phyloP scores from a whole-genome alignment of 2,113 vertebrate genomes.

The Carollia perspicillata region DNA sequence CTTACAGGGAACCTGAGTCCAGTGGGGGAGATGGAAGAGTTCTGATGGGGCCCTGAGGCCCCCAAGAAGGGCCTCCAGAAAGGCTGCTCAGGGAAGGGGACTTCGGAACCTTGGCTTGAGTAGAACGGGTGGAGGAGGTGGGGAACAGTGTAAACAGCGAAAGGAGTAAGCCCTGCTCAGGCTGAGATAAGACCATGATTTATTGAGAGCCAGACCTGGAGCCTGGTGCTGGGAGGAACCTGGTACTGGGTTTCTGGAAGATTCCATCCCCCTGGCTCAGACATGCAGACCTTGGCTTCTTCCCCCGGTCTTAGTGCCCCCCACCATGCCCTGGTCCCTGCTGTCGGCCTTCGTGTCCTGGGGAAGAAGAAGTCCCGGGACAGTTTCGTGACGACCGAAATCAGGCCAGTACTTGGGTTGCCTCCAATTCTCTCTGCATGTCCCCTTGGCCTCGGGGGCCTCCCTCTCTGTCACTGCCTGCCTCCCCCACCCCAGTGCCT shows the following conservation, averaged over 20 bases:
- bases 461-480: neutral
- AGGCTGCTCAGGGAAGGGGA: neutral
- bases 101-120: neutral
- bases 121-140: neutral
- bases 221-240: neutral
- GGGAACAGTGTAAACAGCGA: neutral
- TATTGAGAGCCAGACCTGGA: neutral
- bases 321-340: neutral
- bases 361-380: neutral
- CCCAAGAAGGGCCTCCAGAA: neutral
- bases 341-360: neutral
- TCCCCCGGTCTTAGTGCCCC: neutral
- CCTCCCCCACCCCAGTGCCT: rapidly evolving
- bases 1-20: neutral
- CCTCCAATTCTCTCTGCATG: neutral
- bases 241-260: neutral
- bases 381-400: neutral
- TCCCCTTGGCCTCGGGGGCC: neutral
- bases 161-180: neutral
- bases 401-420: neutral
- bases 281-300: neutral
- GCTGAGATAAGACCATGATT: neutral
- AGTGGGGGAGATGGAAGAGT: rapidly evolving
- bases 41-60: neutral
- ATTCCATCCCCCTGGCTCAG: neutral